Base-by-base conservation (phyloP, 2,113 vertebrate species). In the Sylvia atricapilla region DNA sequence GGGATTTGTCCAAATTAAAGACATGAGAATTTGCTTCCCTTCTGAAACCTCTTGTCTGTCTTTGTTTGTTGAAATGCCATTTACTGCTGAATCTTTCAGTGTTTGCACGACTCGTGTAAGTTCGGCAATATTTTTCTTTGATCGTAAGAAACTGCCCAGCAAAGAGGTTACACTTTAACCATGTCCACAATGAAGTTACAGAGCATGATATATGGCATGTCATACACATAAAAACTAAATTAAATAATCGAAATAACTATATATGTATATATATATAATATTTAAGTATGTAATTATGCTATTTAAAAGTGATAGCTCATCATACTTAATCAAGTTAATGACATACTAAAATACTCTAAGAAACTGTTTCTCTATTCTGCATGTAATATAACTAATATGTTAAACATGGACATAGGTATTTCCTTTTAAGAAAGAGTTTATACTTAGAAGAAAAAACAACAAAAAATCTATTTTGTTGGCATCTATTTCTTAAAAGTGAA, bases 321-420 rank as follows among this genome's bases (percentile, higher is more conserved):
- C 70, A 90, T 37, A 86, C 10, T 50, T 84, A 75, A 84, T 83
- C 77, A 93, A 89, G 23, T 74, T 90, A 95, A 96, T 25, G 30
- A 44, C 39, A 93, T 44, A 72, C 19, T 35, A 78, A 93, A 96
- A 70, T 83, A 76, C n/a, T 73, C 49, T 46, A 83, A 63, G 49
- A 79, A 78, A 76, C 33, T n/a, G 13, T 50, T 79, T 81, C 44
- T 86, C 83, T 43, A 35, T 18, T 86, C 35, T 58, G 41, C 27
- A 73, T 13, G 17, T 63, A 79, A 88, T 39, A 35, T 7, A 92
- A 85, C 21, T 44, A 84, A 14, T 52, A 83, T 66, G 25, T 79
- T 67, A 72, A 72, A 82, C 2, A 8, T 33, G 35, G 35, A 90
- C 50, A 50, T 8, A 46, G 5, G 11, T 55, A 63, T 74, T 89